phyloP scores from a whole-genome alignment of 2,888 invertebrate species.

The Labia minor region DNA sequence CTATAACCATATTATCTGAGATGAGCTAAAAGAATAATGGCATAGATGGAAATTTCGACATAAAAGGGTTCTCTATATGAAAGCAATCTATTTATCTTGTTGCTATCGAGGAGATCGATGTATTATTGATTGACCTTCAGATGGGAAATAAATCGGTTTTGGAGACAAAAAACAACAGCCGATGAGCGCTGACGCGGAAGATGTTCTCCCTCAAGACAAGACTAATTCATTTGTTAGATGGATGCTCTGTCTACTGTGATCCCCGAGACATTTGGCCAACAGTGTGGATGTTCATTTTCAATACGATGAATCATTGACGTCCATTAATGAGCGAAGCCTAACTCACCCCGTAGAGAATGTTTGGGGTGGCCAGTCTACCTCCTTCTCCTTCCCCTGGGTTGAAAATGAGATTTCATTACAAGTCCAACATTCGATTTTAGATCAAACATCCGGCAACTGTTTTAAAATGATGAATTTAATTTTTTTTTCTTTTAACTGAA shows the following conservation, averaged over 20 bases:
- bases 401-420: constrained; percentile 1
- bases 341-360: not conserved
- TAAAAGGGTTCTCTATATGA: constrained; percentile 7
- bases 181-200: constrained; percentile 13
- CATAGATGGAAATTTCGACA: not conserved
- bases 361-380: not conserved
- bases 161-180: not conserved
- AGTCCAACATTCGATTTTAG: constrained; percentile 5
- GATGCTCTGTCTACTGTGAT: not conserved
- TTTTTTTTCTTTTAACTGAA: not conserved
- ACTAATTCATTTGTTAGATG: constrained; percentile 13
- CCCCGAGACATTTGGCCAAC: not conserved
- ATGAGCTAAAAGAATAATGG: no score
- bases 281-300: not conserved
- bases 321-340: not conserved
- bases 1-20: no score
- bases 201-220: constrained; percentile 1
- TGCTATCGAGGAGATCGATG: not conserved
- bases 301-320: constrained; percentile 13
- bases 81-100: constrained; percentile 13
- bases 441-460: constrained; percentile 8
- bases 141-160: constrained; percentile 6
- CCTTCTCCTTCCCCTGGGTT: not conserved
- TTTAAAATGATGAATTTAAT: constrained; percentile 13
- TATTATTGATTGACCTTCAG: constrained; percentile 8